A percentile compares a stretch with the other conserved stretches of the same genome.
Conservation (phyloP, 2,888 invertebrate species). For the Ophion ellenae region DNA sequence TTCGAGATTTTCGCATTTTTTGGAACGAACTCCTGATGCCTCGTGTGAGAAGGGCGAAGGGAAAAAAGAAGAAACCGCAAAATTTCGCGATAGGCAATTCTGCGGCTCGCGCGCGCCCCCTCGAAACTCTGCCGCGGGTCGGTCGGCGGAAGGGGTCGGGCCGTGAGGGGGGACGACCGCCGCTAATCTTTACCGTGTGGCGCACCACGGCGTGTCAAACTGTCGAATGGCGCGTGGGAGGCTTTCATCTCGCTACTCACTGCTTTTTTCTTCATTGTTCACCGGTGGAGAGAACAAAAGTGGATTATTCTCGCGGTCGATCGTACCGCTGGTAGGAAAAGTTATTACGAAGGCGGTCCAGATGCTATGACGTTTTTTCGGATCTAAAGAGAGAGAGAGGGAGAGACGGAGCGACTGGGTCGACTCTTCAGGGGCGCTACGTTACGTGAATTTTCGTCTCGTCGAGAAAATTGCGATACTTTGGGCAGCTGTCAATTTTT, state of each 20-base stretch:
- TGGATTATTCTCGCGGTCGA: neutral
- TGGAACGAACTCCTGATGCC: neutral
- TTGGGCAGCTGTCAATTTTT: neutral
- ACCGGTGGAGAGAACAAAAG: neutral
- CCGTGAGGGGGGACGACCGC: slow-evolving; percentile 36
- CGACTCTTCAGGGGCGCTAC: neutral
- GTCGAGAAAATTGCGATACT: neutral
- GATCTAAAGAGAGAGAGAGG: neutral
- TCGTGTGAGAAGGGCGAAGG: neutral
- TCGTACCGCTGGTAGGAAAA: neutral
- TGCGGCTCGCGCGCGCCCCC: neutral
- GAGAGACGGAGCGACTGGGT: neutral
- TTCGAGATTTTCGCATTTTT: neutral
- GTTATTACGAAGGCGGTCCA: neutral
- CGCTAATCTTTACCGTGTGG: slow-evolving; percentile 67
- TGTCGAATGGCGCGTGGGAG: slow-evolving; percentile 53
- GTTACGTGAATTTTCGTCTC: neutral
- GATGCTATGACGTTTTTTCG: neutral
- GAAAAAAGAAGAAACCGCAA: neutral
- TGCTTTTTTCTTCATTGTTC: slow-evolving; percentile 26
- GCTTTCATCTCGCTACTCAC: neutral
- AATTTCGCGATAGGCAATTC: neutral
- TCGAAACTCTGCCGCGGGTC: slow-evolving; percentile 2
- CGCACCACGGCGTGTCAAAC: slow-evolving; percentile 64
- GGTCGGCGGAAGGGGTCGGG: neutral